Percentiles rank a stretch among this genome's conserved stretches.
phyloP scores from a whole-genome alignment of 2,888 invertebrate genomes.

The Saturnia pavonia region DNA sequence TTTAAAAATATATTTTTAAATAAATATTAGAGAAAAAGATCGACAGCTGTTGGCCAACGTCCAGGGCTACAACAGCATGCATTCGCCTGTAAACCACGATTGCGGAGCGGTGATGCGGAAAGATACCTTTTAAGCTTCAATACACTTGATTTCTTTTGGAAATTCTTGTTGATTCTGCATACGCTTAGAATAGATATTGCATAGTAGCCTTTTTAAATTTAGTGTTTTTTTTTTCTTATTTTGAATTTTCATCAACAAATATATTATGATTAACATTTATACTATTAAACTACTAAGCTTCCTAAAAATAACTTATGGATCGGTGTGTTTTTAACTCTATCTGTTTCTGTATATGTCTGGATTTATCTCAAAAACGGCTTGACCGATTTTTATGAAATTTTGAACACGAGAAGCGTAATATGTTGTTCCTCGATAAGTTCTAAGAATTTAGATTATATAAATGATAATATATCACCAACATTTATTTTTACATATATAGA shows the following conservation, averaged over 20 bases:
- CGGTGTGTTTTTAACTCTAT: too few species aligned
- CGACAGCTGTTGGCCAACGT: slow-evolving; percentile 39
- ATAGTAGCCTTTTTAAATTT: not conserved
- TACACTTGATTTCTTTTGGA: slow-evolving; percentile 22
- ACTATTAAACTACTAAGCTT: too few species aligned
- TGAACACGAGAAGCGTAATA: too few species aligned
- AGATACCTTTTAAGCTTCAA: slow-evolving; percentile 47
- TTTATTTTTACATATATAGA: too few species aligned
- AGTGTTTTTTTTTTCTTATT: not conserved
- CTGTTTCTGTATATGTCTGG: too few species aligned
- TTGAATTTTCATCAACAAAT: not conserved
- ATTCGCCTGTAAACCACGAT: slow-evolving; percentile 49
- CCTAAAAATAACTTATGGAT: too few species aligned
- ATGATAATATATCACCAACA: too few species aligned
- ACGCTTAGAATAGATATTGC: not conserved
- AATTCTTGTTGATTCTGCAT: slow-evolving; percentile 17
- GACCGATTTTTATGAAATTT: too few species aligned
- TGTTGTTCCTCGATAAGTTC: too few species aligned
- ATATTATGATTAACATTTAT: not conserved
- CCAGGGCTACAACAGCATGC: slow-evolving; percentile 54
- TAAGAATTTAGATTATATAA: too few species aligned
- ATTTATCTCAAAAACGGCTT: too few species aligned
- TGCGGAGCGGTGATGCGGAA: slow-evolving; percentile 43
- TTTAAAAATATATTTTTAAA: not conserved
- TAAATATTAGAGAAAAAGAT: not conserved